Base-by-base conservation (phyloP, 2,113 vertebrate species). In the Cariama cristata region DNA sequence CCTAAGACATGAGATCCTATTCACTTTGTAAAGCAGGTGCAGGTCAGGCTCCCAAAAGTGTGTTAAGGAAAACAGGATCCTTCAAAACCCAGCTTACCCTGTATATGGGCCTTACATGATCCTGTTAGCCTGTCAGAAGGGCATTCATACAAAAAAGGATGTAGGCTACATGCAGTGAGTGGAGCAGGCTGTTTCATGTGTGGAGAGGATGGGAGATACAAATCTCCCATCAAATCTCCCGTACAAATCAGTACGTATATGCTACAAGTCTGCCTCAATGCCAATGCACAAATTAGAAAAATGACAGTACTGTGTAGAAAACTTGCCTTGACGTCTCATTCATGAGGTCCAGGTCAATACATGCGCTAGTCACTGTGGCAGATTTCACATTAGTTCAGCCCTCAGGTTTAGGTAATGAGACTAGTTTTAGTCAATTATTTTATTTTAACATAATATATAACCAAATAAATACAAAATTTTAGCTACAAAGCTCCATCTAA, bases 291-390 rank as follows among this genome's bases (percentile, higher is more conserved):
- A 35, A 68, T 44, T 35, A 63, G 30, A 53, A 85, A 67, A 66
- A 66, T 21, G 8, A 52, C 15, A 67, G 18, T 58, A 64, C 3
- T 49, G 6, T 12, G 4, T 12, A 40, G 53, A 74, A 64, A 26
- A 35, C 3, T 28, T 77, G 21, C 30, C 9, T 53, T 30, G 13
- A 42, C 3, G 2, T 44, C 22, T 69, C 24, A 24, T 58, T 74
- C 0, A 0, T 55, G 33, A 87, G 8, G 20, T 59, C 26, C 11
- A 12, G 9, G 19, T 75, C 60, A 72, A 22, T 30, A 47, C 2
- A 9, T 58, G 9, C 3, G 11, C 35, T 44, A 64, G 53, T 59
- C 40, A 42, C 8, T 16, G 8, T 8, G 24, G 35, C 4, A 81
- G 30, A 47, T 56, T 84, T 52, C 55, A 49, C 4, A 14, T 30